Conservation (phyloP, 1,140 invertebrate species). For the Globodera rostochiensis region DNA sequence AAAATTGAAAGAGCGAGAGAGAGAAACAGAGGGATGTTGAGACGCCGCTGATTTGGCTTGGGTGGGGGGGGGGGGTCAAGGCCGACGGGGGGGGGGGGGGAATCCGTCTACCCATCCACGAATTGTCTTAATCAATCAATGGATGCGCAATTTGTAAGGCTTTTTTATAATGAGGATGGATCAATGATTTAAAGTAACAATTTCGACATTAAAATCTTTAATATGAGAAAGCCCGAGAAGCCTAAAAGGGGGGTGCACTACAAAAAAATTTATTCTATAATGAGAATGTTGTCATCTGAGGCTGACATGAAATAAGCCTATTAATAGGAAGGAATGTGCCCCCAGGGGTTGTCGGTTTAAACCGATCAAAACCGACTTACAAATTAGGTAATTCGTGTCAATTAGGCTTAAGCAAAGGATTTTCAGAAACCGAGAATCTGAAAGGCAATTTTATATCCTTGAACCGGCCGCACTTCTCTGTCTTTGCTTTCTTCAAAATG, state of each 20-base stretch:
- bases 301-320: too few relatives aligned
- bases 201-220: neutral
- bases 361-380: too few relatives aligned
- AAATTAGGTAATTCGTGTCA: too few relatives aligned
- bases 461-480: slow-evolving; percentile 2
- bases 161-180: too few relatives aligned
- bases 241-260: neutral
- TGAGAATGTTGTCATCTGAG: too few relatives aligned
- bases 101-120: neutral
- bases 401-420: too few relatives aligned
- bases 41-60: neutral
- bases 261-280: too few relatives aligned
- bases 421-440: too few relatives aligned
- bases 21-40: neutral
- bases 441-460: slow-evolving; percentile 7
- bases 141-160: slow-evolving; percentile 19
- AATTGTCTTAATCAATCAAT: neutral
- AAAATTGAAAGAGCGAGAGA: neutral
- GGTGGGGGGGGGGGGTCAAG: neutral
- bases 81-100: neutral
- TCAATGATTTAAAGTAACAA: neutral
- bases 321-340: too few relatives aligned
- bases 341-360: too few relatives aligned
- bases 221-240: slow-evolving; percentile 13
- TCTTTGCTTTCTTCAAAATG: slow-evolving; percentile 12